These are phyloP conservation scores for Nomada ruficornis DNA, from an alignment of 2,888 invertebrate genomes.

Conservation along the genomic window DNA sequence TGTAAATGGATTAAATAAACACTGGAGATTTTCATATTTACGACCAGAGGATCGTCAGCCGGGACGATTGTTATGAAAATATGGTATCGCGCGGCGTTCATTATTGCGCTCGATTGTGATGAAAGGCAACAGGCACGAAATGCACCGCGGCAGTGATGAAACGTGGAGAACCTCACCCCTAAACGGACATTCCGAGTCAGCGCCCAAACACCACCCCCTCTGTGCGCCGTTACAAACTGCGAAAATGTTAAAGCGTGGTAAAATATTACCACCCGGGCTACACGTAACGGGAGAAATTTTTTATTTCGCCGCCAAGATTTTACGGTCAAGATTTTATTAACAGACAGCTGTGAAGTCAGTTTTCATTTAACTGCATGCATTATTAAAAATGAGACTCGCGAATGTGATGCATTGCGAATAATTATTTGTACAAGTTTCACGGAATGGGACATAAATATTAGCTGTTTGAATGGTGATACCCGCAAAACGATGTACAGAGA, in stretches of 20 bases:
- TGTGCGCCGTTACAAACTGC: conserved; percentile 34
- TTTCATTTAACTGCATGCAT: too few species aligned
- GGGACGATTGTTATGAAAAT: conserved; percentile 24
- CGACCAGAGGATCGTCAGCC: background rate
- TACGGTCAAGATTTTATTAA: conserved; percentile 31
- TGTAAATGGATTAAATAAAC: conserved; percentile 20
- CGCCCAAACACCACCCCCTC: conserved; percentile 6
- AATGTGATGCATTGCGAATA: too few species aligned
- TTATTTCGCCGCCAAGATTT: background rate
- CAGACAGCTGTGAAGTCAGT: background rate
- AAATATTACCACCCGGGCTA: background rate
- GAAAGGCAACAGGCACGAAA: background rate
- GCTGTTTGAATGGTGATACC: too few species aligned
- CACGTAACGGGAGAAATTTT: too few species aligned
- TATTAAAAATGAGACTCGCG: too few species aligned
- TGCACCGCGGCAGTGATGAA: conserved; percentile 14
- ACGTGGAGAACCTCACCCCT: conserved; percentile 33
- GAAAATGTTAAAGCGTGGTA: conserved; percentile 59
- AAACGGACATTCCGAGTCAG: conserved; percentile 22
- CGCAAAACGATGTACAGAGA: background rate
- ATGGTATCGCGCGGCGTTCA: conserved; percentile 8
- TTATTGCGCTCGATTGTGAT: conserved; percentile 18
- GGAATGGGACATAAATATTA: too few species aligned
- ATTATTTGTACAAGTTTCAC: too few species aligned
- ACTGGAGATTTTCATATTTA: conserved; percentile 15